Base-by-base conservation (phyloP, 2,113 vertebrate genomes). In the Labeo catla region DNA sequence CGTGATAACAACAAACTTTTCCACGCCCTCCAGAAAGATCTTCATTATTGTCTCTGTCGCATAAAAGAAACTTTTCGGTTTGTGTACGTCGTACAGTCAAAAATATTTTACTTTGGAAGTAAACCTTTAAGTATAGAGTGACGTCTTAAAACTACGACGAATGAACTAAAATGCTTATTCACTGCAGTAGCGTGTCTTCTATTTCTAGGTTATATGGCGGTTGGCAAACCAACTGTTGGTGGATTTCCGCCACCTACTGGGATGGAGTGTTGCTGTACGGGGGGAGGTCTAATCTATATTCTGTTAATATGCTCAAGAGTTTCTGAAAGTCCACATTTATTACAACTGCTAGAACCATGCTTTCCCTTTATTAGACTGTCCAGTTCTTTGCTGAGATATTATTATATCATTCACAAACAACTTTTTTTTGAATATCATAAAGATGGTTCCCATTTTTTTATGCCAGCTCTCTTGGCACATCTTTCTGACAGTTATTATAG, bases 1-100 rank as follows among this genome's bases (percentile, higher is more conserved):
- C 95, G 94, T 96, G 95, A 96, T 93, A 94, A 96, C 93, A 96
- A 96, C 95, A 95, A 96, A 95, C 94, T 95, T 95, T 77, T 77
- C 74, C 74, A 77, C 74, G 74, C 74, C 74, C 93, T 91, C 86
- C 63, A 39, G 54, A 79, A 79, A 79, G 9, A 79, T 43, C 77
- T 57, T 79, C 77, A 79, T 79, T 19, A 10, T 61, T 59, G 77
- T 59, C 61, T 79, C 52, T 57, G 16, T 79, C 34, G 19, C 36
- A 79, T 43, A 43, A 79, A 79, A 12, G 21, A 19, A 61, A 79
- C 28, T 61, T 79, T 36, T 78, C 76, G 15, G 36, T 39, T 61
- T 8, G 47, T 54, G n/a, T 34, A 54, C 49, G 74, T 6, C 6
- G 19, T 11, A 61, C 12, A 28, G 47, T 50, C n/a, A 77, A 79